A percentile compares a stretch with the other conserved stretches of the same genome.
Evolutionary conservation across 2,888 invertebrate species (phyloP).

Genomic region (Lithophane leautieri): DNA sequence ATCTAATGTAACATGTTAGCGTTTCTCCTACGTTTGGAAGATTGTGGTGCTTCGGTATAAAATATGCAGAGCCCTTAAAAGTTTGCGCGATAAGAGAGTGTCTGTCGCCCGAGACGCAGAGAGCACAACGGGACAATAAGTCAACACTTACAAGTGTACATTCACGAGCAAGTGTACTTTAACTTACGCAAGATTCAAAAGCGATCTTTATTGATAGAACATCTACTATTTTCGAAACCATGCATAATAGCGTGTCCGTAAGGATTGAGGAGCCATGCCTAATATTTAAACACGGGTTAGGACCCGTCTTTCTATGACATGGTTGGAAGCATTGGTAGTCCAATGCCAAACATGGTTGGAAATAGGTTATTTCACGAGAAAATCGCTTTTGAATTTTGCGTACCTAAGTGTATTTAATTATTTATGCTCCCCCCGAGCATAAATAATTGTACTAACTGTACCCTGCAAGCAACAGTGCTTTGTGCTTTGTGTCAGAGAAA

Average conservation of each 20-base stretch:
- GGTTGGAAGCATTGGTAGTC: no score
- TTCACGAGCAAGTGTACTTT: not conserved
- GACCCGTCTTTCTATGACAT: no score
- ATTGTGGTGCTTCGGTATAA: conserved; percentile 42
- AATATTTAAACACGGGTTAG: no score
- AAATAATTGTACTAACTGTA: not conserved
- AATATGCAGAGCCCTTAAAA: conserved; percentile 57
- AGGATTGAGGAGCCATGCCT: no score
- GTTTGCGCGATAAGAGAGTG: conserved; percentile 50
- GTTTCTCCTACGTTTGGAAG: conserved; percentile 32
- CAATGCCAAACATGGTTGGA: no score
- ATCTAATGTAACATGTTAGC: conserved; percentile 44
- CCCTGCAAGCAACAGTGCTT: conserved; percentile 13
- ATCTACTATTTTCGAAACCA: not conserved
- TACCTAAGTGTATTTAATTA: not conserved
- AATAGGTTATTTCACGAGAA: not conserved
- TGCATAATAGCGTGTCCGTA: no score
- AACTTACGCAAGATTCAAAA: not conserved
- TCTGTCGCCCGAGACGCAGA: not conserved
- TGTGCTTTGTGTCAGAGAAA: conserved; percentile 21
- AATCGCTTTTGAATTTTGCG: not conserved
- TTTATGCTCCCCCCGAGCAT: not conserved
- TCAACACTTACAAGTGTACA: conserved; percentile 30
- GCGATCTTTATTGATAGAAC: not conserved
- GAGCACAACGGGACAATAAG: conserved; percentile 36